A percentile compares a stretch with the other conserved stretches of the same genome.
phyloP scores from a whole-genome alignment of 1,140 invertebrate genomes.

The Hestina assimilis region DNA sequence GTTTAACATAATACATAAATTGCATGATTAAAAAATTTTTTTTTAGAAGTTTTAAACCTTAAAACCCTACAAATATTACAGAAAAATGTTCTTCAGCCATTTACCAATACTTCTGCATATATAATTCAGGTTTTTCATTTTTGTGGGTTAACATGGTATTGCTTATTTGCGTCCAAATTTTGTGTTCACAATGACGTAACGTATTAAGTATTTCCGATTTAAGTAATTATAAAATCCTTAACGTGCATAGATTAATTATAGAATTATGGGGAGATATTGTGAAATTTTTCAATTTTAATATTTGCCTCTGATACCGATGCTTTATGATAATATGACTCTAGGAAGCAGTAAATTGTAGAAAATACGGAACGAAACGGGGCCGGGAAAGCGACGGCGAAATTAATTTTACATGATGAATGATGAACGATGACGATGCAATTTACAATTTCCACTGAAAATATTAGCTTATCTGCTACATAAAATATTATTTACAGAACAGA shows the following conservation, averaged over 20 bases:
- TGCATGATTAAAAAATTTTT: too few relatives aligned
- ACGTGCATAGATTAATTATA: not conserved
- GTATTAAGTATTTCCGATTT: too few relatives aligned
- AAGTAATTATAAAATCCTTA: too few relatives aligned
- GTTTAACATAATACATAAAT: too few relatives aligned
- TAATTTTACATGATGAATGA: conserved; percentile 75
- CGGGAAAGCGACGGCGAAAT: conserved; percentile 53
- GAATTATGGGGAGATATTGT: not conserved
- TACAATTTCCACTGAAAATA: conserved; percentile 54
- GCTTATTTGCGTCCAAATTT: too few relatives aligned
- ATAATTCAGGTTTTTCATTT: too few relatives aligned
- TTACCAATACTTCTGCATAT: too few relatives aligned
- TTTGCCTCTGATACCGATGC: conserved; percentile 43
- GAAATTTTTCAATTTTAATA: conserved; percentile 47
- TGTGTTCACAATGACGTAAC: too few relatives aligned
- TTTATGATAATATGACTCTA: conserved; percentile 50
- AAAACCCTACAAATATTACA: too few relatives aligned
- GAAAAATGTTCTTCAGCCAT: too few relatives aligned
- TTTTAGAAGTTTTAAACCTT: too few relatives aligned
- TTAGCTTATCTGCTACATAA: conserved; percentile 32
- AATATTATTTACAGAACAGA: conserved; percentile 29
- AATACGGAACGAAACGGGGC: conserved; percentile 47
- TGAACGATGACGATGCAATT: conserved; percentile 68
- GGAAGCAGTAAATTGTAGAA: conserved; percentile 60
- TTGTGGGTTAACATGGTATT: too few relatives aligned